A percentile compares a stretch with the other conserved stretches of the same genome.
These are phyloP conservation scores for Oophaga pumilio DNA, from an alignment of 2,113 vertebrate species.

Conservation along the genomic window DNA sequence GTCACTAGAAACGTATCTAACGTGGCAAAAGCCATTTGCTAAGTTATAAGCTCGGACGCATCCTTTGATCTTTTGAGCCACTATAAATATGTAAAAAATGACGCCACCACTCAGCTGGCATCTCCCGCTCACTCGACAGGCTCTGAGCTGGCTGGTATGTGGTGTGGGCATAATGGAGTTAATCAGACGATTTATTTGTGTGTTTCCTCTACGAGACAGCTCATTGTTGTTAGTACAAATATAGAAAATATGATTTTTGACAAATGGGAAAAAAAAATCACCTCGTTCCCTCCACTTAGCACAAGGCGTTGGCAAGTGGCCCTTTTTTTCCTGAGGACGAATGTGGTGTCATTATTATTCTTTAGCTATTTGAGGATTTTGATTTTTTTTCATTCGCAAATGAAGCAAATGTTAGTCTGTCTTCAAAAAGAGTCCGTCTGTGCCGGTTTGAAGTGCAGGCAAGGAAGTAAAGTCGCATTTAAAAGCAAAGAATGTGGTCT, in stretches of 20 bases:
- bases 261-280: slow-evolving; percentile 71
- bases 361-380: slow-evolving; percentile 2
- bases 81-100: slow-evolving; percentile 83
- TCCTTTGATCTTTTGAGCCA: slow-evolving; percentile 80
- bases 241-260: slow-evolving; percentile 76
- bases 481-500: not conserved
- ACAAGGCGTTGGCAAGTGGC: slow-evolving; percentile 70
- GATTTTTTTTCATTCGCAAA: slow-evolving; percentile 6
- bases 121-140: slow-evolving; percentile 71
- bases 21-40: slow-evolving; percentile 75
- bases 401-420: slow-evolving; percentile 23
- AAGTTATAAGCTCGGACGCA: slow-evolving; percentile 79
- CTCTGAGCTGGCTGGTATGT: slow-evolving; percentile 66
- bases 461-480: not conserved
- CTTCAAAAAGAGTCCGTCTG: not conserved
- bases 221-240: slow-evolving; percentile 77
- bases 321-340: slow-evolving; percentile 64
- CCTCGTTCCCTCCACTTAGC: slow-evolving; percentile 75
- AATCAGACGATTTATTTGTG: slow-evolving; percentile 81
- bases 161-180: slow-evolving; percentile 79
- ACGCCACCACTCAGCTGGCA: slow-evolving; percentile 75
- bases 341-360: slow-evolving; percentile 62
- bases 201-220: slow-evolving; percentile 75
- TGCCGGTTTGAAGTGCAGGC: not conserved
- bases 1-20: slow-evolving; percentile 78